Base-by-base conservation (phyloP, 1,140 invertebrate species). In the Tetragonula clypearis region DNA sequence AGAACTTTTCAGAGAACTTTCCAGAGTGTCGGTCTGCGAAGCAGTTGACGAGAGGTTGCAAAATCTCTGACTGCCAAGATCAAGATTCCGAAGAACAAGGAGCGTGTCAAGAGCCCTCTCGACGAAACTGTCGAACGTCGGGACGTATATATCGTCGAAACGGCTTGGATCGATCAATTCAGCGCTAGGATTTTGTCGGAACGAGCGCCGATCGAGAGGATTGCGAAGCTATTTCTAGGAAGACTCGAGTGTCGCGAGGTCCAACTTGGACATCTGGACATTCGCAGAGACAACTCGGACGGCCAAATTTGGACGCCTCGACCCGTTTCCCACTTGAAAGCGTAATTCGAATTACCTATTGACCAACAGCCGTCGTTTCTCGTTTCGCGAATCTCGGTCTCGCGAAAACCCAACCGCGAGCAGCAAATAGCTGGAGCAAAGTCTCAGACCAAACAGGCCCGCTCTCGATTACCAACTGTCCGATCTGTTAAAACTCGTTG, bases 261-360 rank as follows among this genome's bases (percentile, higher is more conserved):
- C 68, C 55, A 72, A 79, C n/a, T 79, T 84, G 82, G 82, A 55
- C 30, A 79, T 84, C 76, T 49, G n/a, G 56, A 49, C 30, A 30
- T 30, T 49, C 6, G 41, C 6, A 8, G 41, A 49, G 41, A 8
- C 41, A 60, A 55, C 66, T 30, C 30, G 66, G 19, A 55, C 49
- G 66, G 58, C 82, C 82, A 84, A 84, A 68, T 84, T 84, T 72
- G 82, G 82, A 49, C 41, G 56, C 19, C 65, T 12, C 82, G 17
- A 53, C 62, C 62, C 53, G 62, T 58, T 69, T 66, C 62, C 9
- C 9, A 41, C 58, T 66, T 66, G 73, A 75, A 35, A 77, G 35
- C 74, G 79, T 56, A 60, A 82, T 68, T 58, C 72, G 94, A 95
- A 99, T n/a, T n/a, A n/a, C 74, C 94, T 99, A 99, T 83, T 49